Conservation (phyloP, 1,140 invertebrate species). For the Macrotrachela quadricornifera region DNA sequence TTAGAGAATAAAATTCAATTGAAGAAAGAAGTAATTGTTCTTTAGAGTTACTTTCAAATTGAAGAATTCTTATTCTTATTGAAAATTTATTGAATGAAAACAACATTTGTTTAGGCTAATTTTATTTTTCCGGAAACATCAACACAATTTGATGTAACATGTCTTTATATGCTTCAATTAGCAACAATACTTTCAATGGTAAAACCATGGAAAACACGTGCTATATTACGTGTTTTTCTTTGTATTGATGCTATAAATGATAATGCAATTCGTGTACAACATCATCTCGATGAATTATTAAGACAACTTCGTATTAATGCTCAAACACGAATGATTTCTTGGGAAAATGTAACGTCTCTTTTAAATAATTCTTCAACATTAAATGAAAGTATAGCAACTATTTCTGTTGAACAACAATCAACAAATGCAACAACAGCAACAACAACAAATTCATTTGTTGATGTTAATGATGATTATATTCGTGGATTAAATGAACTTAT, state of each 20-base stretch:
- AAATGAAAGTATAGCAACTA: constrained; percentile 4
- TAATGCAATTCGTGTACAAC: background rate
- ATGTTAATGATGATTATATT: constrained; percentile 3
- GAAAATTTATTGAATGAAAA: too few relatives aligned
- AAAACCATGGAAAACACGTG: constrained; percentile 26
- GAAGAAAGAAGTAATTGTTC: too few relatives aligned
- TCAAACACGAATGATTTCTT: constrained; percentile 34
- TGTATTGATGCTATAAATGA: constrained; percentile 29
- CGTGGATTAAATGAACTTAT: constrained; percentile 1
- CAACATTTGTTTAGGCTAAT: constrained; percentile 22
- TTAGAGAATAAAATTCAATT: too few relatives aligned
- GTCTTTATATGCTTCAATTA: constrained; percentile 78
- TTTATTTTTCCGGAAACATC: constrained; percentile 25
- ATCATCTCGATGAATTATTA: constrained; percentile 21
- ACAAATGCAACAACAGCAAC: background rate
- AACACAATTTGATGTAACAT: constrained; percentile 41
- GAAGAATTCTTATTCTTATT: too few relatives aligned
- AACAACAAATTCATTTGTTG: background rate
- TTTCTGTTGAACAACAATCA: background rate
- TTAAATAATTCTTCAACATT: constrained; percentile 8
- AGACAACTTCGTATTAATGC: constrained; percentile 35
- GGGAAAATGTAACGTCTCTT: constrained; percentile 32
- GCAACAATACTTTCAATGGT: constrained; percentile 84
- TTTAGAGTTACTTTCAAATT: too few relatives aligned
- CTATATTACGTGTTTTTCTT: constrained; percentile 50